Base-by-base conservation (phyloP, 2,113 vertebrate genomes). In the Tringa solitaria region DNA sequence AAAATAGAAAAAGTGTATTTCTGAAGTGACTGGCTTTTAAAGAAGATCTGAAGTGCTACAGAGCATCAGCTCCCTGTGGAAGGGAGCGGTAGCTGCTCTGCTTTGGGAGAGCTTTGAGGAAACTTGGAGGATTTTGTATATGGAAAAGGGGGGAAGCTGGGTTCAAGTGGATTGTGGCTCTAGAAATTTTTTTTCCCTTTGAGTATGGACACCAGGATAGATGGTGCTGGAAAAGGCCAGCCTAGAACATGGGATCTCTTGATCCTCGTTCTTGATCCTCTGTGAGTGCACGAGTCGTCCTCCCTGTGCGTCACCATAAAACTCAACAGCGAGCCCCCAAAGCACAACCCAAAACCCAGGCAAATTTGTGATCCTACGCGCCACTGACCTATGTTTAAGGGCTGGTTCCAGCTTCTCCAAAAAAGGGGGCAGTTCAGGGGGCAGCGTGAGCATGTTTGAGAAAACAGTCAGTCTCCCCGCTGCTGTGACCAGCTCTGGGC, bases 301-400 rank as follows among this genome's bases (percentile, higher is more conserved):
- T 82, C 21, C 26, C 21, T 53, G 14, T 48, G 41, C 0, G 0
- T 35, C 6, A 2, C 45, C 3, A 0, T 53, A 30, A 43, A 73
- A 39, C 39, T 77, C 18, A 17, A 9, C n/a, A 14, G n/a, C 10
- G 15, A 72, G 13, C 28, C 64, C 5, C 35, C 35, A 30, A n/a
- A 59, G 51, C 26, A 64, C 28, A 45, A 74, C 12, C 19, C 43
- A 32, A 53, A 43, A 69, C 37, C 9, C 5, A 19, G 60, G 41
- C 26, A 15, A 11, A 6, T 45, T 24, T n/a, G 4, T 41, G 17
- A 65, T 70, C 13, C 35, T 61, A 14, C 46, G 63, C 17, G 7
- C 28, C 4, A 2, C 17, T 74, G 6, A 6, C 17, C 12, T 63
- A 7, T 7, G 11, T 59, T 79, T 50, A 61, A 57, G 21, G n/a